Evolutionary conservation across 2,797 vertebrate genomes (phyloP), one percentile per base, ranked within the genome.

Genomic region (Melanogrammus aeglefinus): DNA sequence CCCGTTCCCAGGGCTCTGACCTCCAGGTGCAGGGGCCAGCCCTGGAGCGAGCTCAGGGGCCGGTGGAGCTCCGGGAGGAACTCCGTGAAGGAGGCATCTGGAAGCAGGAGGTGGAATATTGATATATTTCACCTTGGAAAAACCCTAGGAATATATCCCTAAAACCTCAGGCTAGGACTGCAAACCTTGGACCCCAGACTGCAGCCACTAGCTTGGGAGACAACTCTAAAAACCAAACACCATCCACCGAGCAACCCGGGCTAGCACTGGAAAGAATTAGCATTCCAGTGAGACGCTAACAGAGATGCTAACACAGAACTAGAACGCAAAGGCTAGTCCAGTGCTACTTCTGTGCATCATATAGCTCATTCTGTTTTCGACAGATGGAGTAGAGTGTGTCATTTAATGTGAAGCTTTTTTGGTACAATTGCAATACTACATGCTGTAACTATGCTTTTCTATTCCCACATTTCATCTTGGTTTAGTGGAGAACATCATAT

Each of bases 41-140:
- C 86, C 69, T 63, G 79, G 27, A 89, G 1, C 5, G 73, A 69
- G 74, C 84, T 79, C 29, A 90, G 81, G 39, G 91, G 88, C 57
- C 87, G 85, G 73, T 82, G 89, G 77, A 86, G 73, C 36, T 86
- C 84, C 1, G 87, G 86, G 79, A 88, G 75, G 82, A 80, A 92
- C 76, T 75, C 85, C 79, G 41, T 75, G 76, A 89, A 92, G 7
- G 86, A 87, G 31, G 84, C 84, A 6, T 92, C 92, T 92, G 51
- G 0, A 1, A 47, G 3, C 14, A 31, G 21, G 47, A 38, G 4
- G 24, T 39, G 0, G 57, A 10, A 63, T 24, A 63, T 24, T 63
- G 21, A 63, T 24, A 3, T 24, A 9, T 24, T 63, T 63, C 47
- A 6, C 47, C 47, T 57, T 18, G 4, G 13, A 39, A 47, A 47